Base-by-base conservation (phyloP, 2,888 invertebrate species). In the Acanthopleura granulata region DNA sequence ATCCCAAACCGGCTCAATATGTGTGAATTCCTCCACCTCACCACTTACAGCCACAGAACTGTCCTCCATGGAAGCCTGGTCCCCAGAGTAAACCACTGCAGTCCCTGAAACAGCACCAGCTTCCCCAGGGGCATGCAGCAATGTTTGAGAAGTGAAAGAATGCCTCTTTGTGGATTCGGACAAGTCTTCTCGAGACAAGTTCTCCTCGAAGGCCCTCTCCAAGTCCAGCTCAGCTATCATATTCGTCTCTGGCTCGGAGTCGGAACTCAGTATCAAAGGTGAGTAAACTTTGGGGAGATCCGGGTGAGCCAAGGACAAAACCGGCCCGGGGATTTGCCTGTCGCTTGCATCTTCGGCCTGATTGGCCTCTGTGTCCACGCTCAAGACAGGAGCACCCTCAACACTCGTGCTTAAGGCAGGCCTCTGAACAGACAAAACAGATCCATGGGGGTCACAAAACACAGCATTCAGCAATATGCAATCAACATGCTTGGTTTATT, bases 171-270 rank as follows among this genome's bases (percentile, higher is more conserved):
- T 66, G 14, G 66, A 15, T 25, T 66, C 16, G 1, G 25, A 22
- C 14, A 66, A 27, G 16, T 27, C 66, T 66, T 66, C 66, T 66
- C 66, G 1, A 1, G 22, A 27, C 16, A 66, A 27, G 29, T 27
- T 66, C 29, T 66, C 27, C 29, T 66, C 66, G 25, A 66, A 66
- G 6, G 18, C 66, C 6, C 29, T 66, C 66, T 66, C 66, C 6
- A 66, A 16, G 25, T 66, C 66, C 15, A 18, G 66, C 25, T 66
- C 66, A 16, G 18, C 29, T 1, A 66, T 66, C 16, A 22, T 27
- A 22, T 22, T 25, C 1, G 16, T 27, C 27, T 66, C 66, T 16
- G 66, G 15, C 6, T 66, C 66, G 16, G 66, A 66, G 25, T 66
- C 66, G 1, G 66, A 66, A 27, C 66, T 66, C 25, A 27, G 16